Conservation (phyloP, 2,888 invertebrate genomes). For the Galerucella nymphaeae region DNA sequence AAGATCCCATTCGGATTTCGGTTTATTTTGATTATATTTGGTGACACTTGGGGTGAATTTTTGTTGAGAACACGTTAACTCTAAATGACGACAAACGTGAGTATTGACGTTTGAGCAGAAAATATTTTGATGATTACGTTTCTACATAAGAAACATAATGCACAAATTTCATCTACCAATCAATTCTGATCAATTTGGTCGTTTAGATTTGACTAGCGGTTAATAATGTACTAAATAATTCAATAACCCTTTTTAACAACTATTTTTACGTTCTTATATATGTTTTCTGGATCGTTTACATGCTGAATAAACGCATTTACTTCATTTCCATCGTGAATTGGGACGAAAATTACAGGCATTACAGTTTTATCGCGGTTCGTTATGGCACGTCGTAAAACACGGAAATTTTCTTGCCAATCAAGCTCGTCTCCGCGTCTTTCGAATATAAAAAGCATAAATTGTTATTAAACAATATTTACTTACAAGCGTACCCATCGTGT, state of each 20-base stretch:
- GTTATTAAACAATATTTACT: neutral
- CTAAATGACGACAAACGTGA: too few relatives aligned
- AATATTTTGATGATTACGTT: too few relatives aligned
- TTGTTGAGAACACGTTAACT: too few relatives aligned
- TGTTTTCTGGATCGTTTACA: slow-evolving; percentile 42
- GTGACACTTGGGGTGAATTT: neutral
- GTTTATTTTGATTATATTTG: neutral
- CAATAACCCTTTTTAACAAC: slow-evolving; percentile 40
- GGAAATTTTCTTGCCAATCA: slow-evolving; percentile 36
- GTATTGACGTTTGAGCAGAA: too few relatives aligned
- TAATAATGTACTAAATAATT: slow-evolving; percentile 39
- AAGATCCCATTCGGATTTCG: neutral
- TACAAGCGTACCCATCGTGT: too few relatives aligned
- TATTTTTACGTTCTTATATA: slow-evolving; percentile 42
- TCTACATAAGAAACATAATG: neutral
- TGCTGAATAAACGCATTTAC: slow-evolving; percentile 37
- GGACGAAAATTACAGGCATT: slow-evolving; percentile 36
- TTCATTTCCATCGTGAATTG: slow-evolving; percentile 39
- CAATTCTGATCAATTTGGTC: neutral
- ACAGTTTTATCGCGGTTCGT: slow-evolving; percentile 39
- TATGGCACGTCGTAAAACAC: slow-evolving; percentile 38
- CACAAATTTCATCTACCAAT: neutral
- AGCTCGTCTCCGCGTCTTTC: slow-evolving; percentile 1
- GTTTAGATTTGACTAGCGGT: neutral
- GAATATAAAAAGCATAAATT: slow-evolving; percentile 21